Percentiles rank a stretch among this genome's conserved stretches.
Evolutionary conservation across 2,888 invertebrate species (phyloP).

Genomic region (Chrysolina haemoptera): DNA sequence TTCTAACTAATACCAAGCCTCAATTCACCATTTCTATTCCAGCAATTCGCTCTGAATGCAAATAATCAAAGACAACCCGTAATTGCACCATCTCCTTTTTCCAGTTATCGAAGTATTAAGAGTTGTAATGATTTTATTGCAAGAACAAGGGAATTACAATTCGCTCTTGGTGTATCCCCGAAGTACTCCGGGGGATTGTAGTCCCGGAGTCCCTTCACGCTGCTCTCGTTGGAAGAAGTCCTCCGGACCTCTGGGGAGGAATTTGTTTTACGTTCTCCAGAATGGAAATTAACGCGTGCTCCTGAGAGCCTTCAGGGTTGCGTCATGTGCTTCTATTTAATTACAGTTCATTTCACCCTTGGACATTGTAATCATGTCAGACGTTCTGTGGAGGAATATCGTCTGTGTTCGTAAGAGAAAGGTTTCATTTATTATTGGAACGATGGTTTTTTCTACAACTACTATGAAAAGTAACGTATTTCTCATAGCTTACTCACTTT

Average conservation of each 20-base stretch:
- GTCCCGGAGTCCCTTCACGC: slow-evolving; percentile 11
- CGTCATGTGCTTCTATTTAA: slow-evolving; percentile 7
- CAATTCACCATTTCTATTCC: neutral
- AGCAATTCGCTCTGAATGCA: neutral
- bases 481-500: too few relatives aligned
- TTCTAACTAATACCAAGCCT: too few relatives aligned
- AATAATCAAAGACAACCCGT: neutral
- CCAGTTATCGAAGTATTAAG: neutral
- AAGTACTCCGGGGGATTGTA: neutral
- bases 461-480: too few relatives aligned
- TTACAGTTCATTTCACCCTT: slow-evolving; percentile 2
- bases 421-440: too few relatives aligned
- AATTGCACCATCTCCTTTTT: neutral
- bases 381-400: neutral
- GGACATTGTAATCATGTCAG: neutral
- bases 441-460: too few relatives aligned
- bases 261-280: slow-evolving; percentile 2
- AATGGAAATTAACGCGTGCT: slow-evolving; percentile 11
- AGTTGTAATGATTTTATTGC: slow-evolving; percentile 9
- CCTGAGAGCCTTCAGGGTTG: neutral
- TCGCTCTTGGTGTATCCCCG: slow-evolving; percentile 2
- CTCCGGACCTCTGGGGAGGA: slow-evolving; percentile 2
- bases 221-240: slow-evolving; percentile 13
- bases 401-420: neutral
- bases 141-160: slow-evolving; percentile 9